phyloP scores from a whole-genome alignment of 2,888 invertebrate species.

The Parnassius mnemosyne region DNA sequence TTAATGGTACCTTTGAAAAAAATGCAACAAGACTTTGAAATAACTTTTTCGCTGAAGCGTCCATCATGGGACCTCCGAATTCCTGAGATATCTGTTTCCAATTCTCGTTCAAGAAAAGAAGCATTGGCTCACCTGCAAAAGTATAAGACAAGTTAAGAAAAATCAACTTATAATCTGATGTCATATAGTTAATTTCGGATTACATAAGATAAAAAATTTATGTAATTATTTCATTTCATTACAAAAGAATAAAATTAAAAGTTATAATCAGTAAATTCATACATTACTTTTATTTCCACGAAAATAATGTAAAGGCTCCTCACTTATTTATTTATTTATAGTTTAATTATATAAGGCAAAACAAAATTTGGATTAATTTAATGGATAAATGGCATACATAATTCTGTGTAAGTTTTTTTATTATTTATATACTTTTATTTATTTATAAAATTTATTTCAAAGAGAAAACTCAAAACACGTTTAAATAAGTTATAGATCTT shows the following conservation, averaged over 20 bases:
- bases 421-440: no score
- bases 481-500: not conserved
- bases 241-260: no score
- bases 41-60: slow-evolving; percentile 45
- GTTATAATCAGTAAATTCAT: no score
- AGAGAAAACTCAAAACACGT: no score
- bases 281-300: no score
- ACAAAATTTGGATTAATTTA: no score
- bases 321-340: not conserved
- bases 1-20: slow-evolving; percentile 46
- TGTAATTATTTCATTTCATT: no score
- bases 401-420: no score
- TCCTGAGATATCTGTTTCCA: slow-evolving; percentile 57
- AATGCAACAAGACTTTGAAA: slow-evolving; percentile 47
- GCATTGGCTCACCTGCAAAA: slow-evolving; percentile 53
- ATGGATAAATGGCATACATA: no score
- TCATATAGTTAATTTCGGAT: not conserved
- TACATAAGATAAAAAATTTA: no score
- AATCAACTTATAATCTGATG: not conserved
- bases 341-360: no score
- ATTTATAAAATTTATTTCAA: no score
- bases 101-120: slow-evolving; percentile 58
- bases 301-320: not conserved
- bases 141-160: not conserved
- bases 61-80: slow-evolving; percentile 59